Conservation (phyloP, 1,140 invertebrate species). For the Caerostris darwini region DNA sequence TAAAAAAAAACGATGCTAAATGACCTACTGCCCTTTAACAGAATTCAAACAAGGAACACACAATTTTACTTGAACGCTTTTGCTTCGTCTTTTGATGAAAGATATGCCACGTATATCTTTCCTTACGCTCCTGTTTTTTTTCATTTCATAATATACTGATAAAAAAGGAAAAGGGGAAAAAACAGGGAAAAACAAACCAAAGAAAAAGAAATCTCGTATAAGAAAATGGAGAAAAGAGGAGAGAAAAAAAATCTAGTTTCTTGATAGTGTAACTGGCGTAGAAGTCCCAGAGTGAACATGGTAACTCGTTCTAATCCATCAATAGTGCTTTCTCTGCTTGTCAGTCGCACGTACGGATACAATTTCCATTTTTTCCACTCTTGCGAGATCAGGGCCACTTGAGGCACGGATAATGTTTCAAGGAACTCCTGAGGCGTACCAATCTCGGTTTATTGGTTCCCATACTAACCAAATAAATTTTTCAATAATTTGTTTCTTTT, state of each 20-base stretch:
- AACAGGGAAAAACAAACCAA: neutral
- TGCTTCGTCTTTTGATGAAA: neutral
- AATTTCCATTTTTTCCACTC: constrained; percentile 50
- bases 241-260: constrained; percentile 4
- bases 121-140: neutral
- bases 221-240: neutral
- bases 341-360: constrained; percentile 52
- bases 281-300: constrained; percentile 36
- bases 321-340: constrained; percentile 56
- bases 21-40: too few relatives aligned
- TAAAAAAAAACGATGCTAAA: too few relatives aligned
- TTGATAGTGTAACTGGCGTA: constrained; percentile 60
- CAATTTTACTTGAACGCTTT: too few relatives aligned
- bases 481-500: too few relatives aligned
- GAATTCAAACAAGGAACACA: too few relatives aligned
- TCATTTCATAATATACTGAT: neutral
- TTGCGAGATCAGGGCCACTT: neutral
- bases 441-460: neutral
- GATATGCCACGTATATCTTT: neutral
- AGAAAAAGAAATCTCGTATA: neutral
- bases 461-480: neutral
- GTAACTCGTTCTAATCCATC: constrained; percentile 65
- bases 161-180: neutral
- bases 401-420: neutral
- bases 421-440: neutral